Base-by-base conservation (phyloP, 2,888 invertebrate species). In the Hylaea fasciaria region DNA sequence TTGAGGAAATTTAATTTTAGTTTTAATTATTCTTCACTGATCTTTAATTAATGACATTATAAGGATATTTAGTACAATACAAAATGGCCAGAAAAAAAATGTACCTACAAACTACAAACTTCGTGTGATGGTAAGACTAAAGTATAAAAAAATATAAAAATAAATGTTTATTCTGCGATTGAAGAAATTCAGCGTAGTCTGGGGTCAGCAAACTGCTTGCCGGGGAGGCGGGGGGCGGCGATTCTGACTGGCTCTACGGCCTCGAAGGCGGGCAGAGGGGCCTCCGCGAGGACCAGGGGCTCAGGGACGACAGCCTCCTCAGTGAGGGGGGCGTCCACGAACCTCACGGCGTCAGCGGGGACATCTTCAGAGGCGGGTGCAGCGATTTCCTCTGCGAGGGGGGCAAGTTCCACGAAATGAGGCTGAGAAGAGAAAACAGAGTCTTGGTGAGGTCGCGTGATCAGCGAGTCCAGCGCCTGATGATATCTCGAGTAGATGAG, bases 191-290 rank as follows among this genome's bases (percentile, higher is more conserved):
- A 73, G 37, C 82, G 81, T 52, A 69, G 55, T 57, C 68, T 60
- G 8, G 77, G 71, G 68, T 77, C 69, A 9, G 67, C 72, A 60
- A 58, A 77, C 29, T 64, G 5, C 49, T 77, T 76, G 45, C 57
- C 59, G 32, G 69, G 68, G 58, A 44, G 64, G 29, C 60, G 29
- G 40, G 62, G 62, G 9, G 14, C 17, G 12, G 37, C 61, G 47
- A 60, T 0, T 12, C 43, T 35, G 29, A 37, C 37, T 12, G 37
- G 12, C 37, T 45, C 35, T 55, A n/a, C 39, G 22, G 44, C 3
- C 39, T 59, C 64, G 1, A 49, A 65, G 3, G 68, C 62, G 9
- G 70, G 40, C 0, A 56, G 13, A 3, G 48, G 48, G 37, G 47
- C 40, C 11, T 39, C 54, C 11, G 37, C 12, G 0, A 41, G 10